Base-by-base conservation (phyloP, 2,888 invertebrate species). In the Chloroclysta siterata region DNA sequence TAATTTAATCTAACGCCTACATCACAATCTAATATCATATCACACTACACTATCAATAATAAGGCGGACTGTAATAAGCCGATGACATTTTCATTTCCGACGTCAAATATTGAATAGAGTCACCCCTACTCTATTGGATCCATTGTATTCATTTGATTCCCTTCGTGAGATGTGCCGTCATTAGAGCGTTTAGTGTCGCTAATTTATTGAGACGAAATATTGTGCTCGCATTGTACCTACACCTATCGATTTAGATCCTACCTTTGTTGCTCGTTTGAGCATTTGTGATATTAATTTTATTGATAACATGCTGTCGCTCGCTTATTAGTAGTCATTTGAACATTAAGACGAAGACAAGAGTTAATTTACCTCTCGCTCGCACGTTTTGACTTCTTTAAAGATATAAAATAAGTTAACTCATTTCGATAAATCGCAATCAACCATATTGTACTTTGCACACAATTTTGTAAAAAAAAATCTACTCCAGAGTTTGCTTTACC, bases 11-110 rank as follows among this genome's bases (percentile, higher is more conserved):
- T 60, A 53, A 63, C 57, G n/a, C n/a, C n/a, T n/a, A n/a, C n/a
- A n/a, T n/a, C 58, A 58, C 58, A 65, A 60, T 65, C 61, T 65
- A 47, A 61, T 64, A 64, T 65, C 51, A 55, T 15, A 44, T 15
- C 56, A 66, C 52, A 57, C 22, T 44, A 65, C 66, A 84, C 84
- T 89, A 90, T 88, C 89, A 90, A 90, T 90, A 90, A 89, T 90
- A 46, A 46, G 84, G 77, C 72, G 56, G 69, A 68, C 76, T 82
- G 84, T 88, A 89, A 88, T 90, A 89, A 87, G 81, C 75, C 82
- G 83, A 83, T 88, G 92, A 92, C 90, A 86, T 88, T 90, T 92
- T 92, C 91, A 91, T 92, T 92, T 92, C 89, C 91, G 80, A 83
- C 73, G 81, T 86, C 90, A 90, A 90, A 90, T 88, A 89, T 80